A percentile compares a stretch with the other conserved stretches of the same genome.
Evolutionary conservation across 1,140 invertebrate genomes (phyloP).

Genomic region (Tetragnatha versicolor): DNA sequence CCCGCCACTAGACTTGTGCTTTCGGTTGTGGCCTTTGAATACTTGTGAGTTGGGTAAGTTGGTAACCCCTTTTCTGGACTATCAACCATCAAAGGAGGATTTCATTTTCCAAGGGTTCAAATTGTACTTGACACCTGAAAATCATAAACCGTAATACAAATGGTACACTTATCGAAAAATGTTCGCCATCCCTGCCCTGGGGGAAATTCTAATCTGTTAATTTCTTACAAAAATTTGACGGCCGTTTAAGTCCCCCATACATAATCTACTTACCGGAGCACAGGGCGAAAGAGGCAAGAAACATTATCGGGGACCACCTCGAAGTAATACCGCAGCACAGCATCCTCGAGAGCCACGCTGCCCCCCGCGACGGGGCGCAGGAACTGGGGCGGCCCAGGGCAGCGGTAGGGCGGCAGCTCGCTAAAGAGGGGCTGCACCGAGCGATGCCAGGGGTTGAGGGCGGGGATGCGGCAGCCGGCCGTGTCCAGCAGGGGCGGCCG

Average conservation of each 20-base stretch:
- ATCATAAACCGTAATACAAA: no score
- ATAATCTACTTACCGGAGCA: not conserved
- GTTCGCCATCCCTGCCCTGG: no score
- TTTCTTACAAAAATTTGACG: no score
- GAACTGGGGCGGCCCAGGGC: constrained; percentile 26
- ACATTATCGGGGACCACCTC: constrained; percentile 19
- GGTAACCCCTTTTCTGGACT: no score
- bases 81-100: no score
- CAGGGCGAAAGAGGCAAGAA: constrained; percentile 23
- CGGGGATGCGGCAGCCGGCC: constrained; percentile 80
- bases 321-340: constrained; percentile 41
- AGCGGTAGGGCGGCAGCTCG: constrained; percentile 18
- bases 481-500: constrained; percentile 75
- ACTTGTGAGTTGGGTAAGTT: no score
- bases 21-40: no score
- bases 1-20: no score
- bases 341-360: constrained; percentile 33
- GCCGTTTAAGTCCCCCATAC: not conserved
- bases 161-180: no score
- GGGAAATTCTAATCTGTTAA: no score
- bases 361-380: constrained; percentile 19
- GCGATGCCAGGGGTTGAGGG: constrained; percentile 75
- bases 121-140: no score
- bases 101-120: no score
- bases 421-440: constrained; percentile 68